Conservation (phyloP, 2,797 vertebrate species). For the Propithecus perrieri region DNA sequence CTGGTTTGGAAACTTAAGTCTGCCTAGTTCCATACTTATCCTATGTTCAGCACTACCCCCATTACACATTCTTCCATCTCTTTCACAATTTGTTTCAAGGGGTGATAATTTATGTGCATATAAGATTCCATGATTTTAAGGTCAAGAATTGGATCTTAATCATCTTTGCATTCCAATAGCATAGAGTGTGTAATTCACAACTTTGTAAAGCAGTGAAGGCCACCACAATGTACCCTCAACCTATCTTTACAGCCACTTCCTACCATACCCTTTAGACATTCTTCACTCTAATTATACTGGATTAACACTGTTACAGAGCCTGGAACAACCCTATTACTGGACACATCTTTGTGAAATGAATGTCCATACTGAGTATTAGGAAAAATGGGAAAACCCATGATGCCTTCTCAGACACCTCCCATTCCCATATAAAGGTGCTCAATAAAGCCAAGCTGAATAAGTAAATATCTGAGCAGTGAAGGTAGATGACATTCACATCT, state of each 20-base stretch:
- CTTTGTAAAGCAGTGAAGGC: background rate
- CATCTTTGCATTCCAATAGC: background rate
- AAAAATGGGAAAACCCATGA: background rate
- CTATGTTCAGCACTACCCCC: background rate
- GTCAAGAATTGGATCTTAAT: background rate
- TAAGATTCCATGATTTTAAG: background rate
- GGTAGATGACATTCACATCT: background rate
- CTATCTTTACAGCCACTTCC: background rate
- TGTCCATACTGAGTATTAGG: background rate
- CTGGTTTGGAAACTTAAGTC: background rate
- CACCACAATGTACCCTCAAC: too few species aligned
- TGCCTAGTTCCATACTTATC: too few species aligned
- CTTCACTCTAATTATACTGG: background rate
- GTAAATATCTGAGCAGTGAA: background rate
- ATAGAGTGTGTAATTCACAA: background rate
- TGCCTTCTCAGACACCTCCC: background rate
- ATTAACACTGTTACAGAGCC: background rate
- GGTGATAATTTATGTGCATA: background rate
- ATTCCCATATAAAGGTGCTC: background rate
- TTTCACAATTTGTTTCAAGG: background rate
- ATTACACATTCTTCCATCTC: background rate
- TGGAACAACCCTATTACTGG: background rate
- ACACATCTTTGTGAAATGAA: background rate
- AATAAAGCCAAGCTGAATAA: background rate
- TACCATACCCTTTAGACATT: background rate